Conservation (phyloP, 2,888 invertebrate species). For the Platycheirus rosarum region DNA sequence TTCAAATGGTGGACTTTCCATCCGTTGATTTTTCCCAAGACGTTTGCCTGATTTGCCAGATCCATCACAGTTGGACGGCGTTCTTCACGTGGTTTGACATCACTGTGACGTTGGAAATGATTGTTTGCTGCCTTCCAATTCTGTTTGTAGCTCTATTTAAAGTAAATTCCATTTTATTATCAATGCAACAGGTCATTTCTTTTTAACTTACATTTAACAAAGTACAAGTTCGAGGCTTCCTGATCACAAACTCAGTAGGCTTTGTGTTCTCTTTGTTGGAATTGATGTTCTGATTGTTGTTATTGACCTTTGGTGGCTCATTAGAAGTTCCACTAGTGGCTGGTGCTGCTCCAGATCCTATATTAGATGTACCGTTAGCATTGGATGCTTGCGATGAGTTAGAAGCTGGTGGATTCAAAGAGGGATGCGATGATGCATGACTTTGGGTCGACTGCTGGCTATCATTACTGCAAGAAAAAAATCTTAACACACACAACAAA, state of each 20-base stretch:
- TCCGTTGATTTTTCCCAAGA: slow-evolving; percentile 93
- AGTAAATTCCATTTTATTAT: too few relatives aligned
- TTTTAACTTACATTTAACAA: slow-evolving; percentile 79
- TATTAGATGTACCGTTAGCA: slow-evolving; percentile 49
- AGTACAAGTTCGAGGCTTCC: slow-evolving; percentile 81
- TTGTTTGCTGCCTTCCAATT: slow-evolving; percentile 89
- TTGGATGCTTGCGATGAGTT: slow-evolving; percentile 74
- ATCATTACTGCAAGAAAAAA: slow-evolving; percentile 78
- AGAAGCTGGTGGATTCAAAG: slow-evolving; percentile 73
- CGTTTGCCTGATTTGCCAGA: slow-evolving; percentile 93
- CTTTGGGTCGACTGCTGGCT: slow-evolving; percentile 81
- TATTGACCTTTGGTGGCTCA: slow-evolving; percentile 71
- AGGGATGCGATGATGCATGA: slow-evolving; percentile 79
- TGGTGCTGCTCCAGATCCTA: neutral
- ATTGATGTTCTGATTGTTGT: slow-evolving; percentile 76
- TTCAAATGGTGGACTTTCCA: slow-evolving; percentile 97
- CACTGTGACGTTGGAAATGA: slow-evolving; percentile 89
- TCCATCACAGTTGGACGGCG: slow-evolving; percentile 93
- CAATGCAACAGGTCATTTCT: too few relatives aligned
- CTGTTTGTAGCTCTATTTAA: slow-evolving; percentile 85
- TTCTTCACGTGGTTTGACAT: slow-evolving; percentile 95
- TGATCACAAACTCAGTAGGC: slow-evolving; percentile 79
- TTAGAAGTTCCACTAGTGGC: neutral
- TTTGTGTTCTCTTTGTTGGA: slow-evolving; percentile 82
- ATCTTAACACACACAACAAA: too few relatives aligned